Evolutionary conservation across 2,888 invertebrate genomes (phyloP).

Genomic region (Drosophila kanekoi): DNA sequence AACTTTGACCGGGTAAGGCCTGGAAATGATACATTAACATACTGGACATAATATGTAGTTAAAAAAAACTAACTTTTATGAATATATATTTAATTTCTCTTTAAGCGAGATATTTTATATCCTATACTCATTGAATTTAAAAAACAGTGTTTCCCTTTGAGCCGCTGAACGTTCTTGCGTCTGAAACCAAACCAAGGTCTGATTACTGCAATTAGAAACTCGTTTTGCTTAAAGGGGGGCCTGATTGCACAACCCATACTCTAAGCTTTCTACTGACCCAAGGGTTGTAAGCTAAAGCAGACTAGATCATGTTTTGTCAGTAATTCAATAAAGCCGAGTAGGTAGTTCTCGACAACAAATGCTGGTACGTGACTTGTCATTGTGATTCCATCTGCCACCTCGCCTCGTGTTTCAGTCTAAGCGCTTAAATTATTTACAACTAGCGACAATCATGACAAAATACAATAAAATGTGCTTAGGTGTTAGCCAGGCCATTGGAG

Average conservation of each 20-base stretch:
- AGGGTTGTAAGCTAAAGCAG: slow-evolving; percentile 26
- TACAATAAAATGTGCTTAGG: slow-evolving; percentile 9
- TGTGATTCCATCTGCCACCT: slow-evolving; percentile 1
- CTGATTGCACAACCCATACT: slow-evolving; percentile 29
- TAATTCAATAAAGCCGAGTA: slow-evolving; percentile 43
- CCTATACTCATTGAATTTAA: too few relatives aligned
- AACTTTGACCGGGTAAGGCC: too few relatives aligned
- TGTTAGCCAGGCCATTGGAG: neutral
- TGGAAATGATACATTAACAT: too few relatives aligned
- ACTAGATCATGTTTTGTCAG: slow-evolving; percentile 20
- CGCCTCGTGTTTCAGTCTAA: slow-evolving; percentile 18
- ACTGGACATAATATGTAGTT: too few relatives aligned
- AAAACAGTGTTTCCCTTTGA: neutral
- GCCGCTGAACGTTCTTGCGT: slow-evolving; percentile 5
- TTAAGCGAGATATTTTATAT: too few relatives aligned
- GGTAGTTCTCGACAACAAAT: slow-evolving; percentile 10
- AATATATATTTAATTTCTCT: too few relatives aligned
- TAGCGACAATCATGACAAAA: slow-evolving; percentile 18
- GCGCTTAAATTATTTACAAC: slow-evolving; percentile 25
- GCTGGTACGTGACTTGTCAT: slow-evolving; percentile 33
- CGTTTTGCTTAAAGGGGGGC: neutral
- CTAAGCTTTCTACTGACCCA: slow-evolving; percentile 21
- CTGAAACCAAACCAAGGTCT: slow-evolving; percentile 4
- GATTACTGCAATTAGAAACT: slow-evolving; percentile 32
- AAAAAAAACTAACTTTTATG: too few relatives aligned